These are phyloP conservation scores for Callosobruchus maculatus DNA, from an alignment of 2,888 invertebrate species.

Conservation along the genomic window DNA sequence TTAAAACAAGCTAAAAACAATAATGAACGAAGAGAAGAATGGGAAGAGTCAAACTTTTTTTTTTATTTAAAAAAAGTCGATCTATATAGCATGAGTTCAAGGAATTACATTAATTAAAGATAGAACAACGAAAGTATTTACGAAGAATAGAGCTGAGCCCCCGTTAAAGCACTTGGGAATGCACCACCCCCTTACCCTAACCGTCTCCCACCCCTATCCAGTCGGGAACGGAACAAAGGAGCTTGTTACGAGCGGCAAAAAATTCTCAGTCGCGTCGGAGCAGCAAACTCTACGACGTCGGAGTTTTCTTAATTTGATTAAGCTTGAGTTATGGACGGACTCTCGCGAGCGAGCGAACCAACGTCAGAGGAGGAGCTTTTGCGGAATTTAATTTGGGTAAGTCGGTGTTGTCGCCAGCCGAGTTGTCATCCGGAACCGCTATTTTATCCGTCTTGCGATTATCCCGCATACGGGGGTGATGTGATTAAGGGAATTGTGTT, in stretches of 20 bases:
- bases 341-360: slow-evolving; percentile 2
- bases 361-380: slow-evolving; percentile 14
- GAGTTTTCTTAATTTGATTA: slow-evolving; percentile 43
- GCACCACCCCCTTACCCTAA: neutral
- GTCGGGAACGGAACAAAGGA: slow-evolving; percentile 34
- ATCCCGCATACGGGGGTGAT: neutral
- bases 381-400: slow-evolving; percentile 42
- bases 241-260: slow-evolving; percentile 42
- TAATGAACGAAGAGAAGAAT: no score
- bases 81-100: no score
- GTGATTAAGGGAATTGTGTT: neutral
- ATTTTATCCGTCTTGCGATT: slow-evolving; percentile 6
- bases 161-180: no score
- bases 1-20: no score
- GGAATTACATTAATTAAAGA: no score
- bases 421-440: slow-evolving; percentile 36
- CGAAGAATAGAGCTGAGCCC: no score
- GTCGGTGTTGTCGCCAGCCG: slow-evolving; percentile 45
- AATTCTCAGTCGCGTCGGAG: slow-evolving; percentile 33
- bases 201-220: slow-evolving; percentile 33
- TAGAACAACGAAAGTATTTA: no score
- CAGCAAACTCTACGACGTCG: slow-evolving; percentile 7
- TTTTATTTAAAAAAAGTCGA: no score
- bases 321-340: slow-evolving; percentile 31
- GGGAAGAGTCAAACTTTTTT: no score